phyloP scores from a whole-genome alignment of 2,113 vertebrate genomes.

The Nibea albiflora region DNA sequence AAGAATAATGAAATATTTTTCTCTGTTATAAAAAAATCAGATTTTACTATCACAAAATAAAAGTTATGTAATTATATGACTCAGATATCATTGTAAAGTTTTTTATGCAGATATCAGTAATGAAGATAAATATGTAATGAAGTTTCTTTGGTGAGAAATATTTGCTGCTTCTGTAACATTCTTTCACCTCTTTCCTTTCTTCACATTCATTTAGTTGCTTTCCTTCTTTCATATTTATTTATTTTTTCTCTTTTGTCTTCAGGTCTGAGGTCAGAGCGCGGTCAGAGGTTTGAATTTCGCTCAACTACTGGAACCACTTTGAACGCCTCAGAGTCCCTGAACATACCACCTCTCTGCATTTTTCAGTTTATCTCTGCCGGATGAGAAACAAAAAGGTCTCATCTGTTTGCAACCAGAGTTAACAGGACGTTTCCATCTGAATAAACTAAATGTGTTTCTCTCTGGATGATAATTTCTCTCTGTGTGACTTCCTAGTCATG shows the following conservation, averaged over 20 bases:
- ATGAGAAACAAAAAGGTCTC: slow-evolving; percentile 34
- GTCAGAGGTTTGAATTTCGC: not conserved
- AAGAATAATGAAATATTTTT: not conserved
- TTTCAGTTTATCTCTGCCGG: slow-evolving; percentile 30
- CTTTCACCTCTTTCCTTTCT: not conserved
- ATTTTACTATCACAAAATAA: not conserved
- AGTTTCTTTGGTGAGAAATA: not conserved
- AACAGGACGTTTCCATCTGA: not conserved
- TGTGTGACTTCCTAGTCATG: not conserved
- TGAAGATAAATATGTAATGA: not conserved
- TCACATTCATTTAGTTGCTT: not conserved
- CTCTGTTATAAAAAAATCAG: not conserved
- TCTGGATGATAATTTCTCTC: not conserved
- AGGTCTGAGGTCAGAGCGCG: not conserved
- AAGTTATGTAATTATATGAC: not conserved
- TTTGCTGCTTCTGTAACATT: not conserved
- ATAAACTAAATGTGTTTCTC: not conserved
- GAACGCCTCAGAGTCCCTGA: slow-evolving; percentile 28
- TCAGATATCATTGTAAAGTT: not conserved
- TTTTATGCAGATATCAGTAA: not conserved
- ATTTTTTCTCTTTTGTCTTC: not conserved
- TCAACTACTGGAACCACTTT: not conserved
- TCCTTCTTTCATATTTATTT: not conserved
- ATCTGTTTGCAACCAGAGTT: slow-evolving; percentile 3
- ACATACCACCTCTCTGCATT: slow-evolving; percentile 28